Base-by-base conservation (phyloP, 2,113 vertebrate genomes). In the Ibidorhyncha struthersii region DNA sequence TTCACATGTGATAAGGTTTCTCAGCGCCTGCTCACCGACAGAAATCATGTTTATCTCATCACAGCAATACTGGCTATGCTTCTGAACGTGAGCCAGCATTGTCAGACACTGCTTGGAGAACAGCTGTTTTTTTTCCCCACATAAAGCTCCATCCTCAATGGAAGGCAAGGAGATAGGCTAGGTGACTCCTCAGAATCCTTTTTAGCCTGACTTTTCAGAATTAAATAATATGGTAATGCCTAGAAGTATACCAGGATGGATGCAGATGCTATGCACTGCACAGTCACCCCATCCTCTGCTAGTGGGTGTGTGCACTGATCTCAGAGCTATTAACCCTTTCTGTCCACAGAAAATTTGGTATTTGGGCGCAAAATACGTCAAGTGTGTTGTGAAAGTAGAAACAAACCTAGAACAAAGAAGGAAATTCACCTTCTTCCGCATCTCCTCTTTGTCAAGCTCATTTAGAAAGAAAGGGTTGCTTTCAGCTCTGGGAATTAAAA, bases 261-360 rank as follows among this genome's bases (percentile, higher is more conserved):
- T 76, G 45, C 30, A 71, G 63, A 8, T 50, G 56, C 12, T 43
- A 12, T 19, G 36, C 65, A 6, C 18, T 53, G 71, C 25, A 41
- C 16, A 29, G n/a, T 15, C 50, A 7, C 13, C 32, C 14, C 9
- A 13, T 30, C 27, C 27, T 32, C 34, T 82, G n/a, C n/a, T 76
- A 34, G 29, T 0, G 3, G 21, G 9, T 43, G 32, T 34, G 22
- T 18, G 41, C n/a, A 11, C 63, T 50, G 19, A 20, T 59, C 41
- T 82, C 10, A 5, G 41, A 66, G 14, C 27, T 89, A 8, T 22
- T 49, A 34, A 4, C 18, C 15, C 19, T 49, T 78, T 43, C 12
- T 55, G 6, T 71, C 20, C 19, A 5, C 40, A 65, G 27, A 82
- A 88, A 70, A 56, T 34, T 9, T 0, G 0, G 1, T 7, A 5